Conservation (phyloP, 1,140 invertebrate species). For the Nautilus pompilius region DNA sequence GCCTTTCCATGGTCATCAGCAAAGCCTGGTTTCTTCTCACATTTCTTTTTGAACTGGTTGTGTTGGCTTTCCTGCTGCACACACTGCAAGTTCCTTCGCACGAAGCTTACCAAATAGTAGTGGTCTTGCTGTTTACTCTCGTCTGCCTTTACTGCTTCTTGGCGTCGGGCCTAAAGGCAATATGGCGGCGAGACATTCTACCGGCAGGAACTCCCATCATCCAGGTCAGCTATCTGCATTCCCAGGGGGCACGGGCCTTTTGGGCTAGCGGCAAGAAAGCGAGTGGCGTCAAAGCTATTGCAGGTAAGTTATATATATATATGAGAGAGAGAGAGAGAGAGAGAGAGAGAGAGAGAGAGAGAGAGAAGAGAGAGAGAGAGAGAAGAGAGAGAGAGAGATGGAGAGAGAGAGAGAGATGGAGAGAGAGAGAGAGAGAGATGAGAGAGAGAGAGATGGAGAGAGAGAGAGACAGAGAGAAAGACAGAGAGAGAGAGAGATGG, state of each 20-base stretch:
- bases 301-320: conserved; percentile 19
- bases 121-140: conserved; percentile 25
- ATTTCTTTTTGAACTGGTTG: conserved; percentile 26
- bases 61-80: conserved; percentile 24
- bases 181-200: conserved; percentile 25
- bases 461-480: no score
- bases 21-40: conserved; percentile 26
- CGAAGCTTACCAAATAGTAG: conserved; percentile 24
- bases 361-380: no score
- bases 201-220: conserved; percentile 31
- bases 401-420: no score
- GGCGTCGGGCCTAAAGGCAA: conserved; percentile 19
- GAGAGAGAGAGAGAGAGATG: no score
- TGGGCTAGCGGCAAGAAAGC: conserved; percentile 28
- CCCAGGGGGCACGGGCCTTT: conserved; percentile 20
- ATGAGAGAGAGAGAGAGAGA: no score
- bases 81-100: conserved; percentile 9
- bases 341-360: no score
- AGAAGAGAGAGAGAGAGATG: no score
- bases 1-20: conserved; percentile 28
- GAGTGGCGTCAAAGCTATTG: conserved; percentile 32
- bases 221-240: conserved; percentile 31
- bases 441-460: no score
- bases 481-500: no score
- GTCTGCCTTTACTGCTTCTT: conserved; percentile 32